These are phyloP conservation scores for Spinus olivaceus DNA, from an alignment of 2,797 vertebrate species.

Conservation along the genomic window DNA sequence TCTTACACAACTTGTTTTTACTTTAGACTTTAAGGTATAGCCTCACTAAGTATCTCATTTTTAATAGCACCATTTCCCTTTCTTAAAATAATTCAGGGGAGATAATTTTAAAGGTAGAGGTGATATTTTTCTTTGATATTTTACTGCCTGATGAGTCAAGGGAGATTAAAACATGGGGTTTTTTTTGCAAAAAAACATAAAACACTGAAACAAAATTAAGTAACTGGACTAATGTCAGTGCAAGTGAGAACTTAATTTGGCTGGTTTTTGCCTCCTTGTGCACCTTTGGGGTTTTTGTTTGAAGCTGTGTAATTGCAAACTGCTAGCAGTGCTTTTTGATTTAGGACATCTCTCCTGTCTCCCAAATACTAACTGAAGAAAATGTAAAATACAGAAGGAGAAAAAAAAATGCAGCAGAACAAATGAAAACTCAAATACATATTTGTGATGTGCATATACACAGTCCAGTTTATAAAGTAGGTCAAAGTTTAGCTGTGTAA, in stretches of 20 bases:
- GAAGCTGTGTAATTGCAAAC: not conserved
- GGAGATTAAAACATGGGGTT: not conserved
- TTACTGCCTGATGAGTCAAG: not conserved
- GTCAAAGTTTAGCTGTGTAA: conserved; percentile 9
- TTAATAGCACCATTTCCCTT: not conserved
- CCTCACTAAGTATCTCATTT: not conserved
- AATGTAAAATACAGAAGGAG: not conserved
- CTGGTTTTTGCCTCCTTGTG: not conserved
- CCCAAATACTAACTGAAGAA: not conserved
- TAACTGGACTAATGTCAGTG: not conserved
- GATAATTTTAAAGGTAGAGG: not conserved
- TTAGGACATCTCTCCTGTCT: not conserved
- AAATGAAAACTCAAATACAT: not conserved
- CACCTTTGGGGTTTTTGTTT: not conserved
- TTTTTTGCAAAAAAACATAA: not conserved
- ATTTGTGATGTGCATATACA: not conserved
- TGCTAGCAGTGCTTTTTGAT: not conserved
- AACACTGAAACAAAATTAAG: not conserved
- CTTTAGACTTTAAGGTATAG: conserved; percentile 5
- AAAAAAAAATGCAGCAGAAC: not conserved
- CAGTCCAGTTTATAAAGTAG: not conserved
- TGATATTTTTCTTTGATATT: not conserved
- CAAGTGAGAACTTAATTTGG: not conserved
- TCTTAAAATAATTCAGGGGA: not conserved
- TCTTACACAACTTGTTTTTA: conserved; percentile 67